Conservation (phyloP, 2,113 vertebrate species). For the Theristicus caerulescens region DNA sequence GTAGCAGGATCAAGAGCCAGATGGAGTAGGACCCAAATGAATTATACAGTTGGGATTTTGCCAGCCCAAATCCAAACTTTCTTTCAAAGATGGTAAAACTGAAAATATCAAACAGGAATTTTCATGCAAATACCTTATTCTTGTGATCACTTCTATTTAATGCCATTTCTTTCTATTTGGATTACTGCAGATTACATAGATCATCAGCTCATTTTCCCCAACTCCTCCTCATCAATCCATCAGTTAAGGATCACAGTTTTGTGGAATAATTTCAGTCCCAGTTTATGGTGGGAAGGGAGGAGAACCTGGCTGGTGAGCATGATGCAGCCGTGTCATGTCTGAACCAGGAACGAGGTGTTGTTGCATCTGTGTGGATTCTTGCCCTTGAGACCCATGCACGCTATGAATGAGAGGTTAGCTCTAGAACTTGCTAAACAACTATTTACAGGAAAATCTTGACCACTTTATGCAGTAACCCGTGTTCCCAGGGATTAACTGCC, state of each 20-base stretch:
- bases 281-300: background rate
- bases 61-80: background rate
- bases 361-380: background rate
- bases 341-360: background rate
- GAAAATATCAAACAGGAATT: background rate
- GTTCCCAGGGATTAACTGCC: background rate
- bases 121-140: background rate
- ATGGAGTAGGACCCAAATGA: background rate
- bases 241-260: background rate
- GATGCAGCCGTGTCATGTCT: background rate
- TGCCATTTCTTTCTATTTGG: background rate
- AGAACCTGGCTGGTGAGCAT: background rate
- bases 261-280: background rate
- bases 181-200: background rate
- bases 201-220: background rate
- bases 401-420: background rate
- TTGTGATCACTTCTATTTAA: background rate
- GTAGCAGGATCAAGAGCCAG: background rate
- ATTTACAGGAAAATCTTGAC: background rate
- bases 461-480: background rate
- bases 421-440: background rate
- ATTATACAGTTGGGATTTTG: background rate
- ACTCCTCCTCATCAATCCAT: background rate
- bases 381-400: background rate
- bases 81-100: background rate